Conservation (phyloP, 2,797 vertebrate species). For the Spheniscus humboldti region DNA sequence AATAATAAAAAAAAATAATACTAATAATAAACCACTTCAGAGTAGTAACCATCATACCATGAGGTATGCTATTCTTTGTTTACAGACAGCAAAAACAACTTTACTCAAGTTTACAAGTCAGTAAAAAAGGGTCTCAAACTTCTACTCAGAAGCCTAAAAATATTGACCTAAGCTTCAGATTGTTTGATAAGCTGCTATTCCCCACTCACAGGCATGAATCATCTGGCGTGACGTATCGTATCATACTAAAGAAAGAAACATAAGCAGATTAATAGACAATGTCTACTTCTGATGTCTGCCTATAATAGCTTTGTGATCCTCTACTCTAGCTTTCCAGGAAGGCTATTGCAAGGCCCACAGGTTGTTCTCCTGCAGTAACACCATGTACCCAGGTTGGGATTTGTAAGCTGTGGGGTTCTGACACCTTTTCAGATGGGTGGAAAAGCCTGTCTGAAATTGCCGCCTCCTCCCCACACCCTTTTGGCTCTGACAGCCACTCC, state of each 20-base stretch:
- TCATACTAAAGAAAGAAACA: neutral
- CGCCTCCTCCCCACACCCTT: neutral
- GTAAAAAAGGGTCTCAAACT: neutral
- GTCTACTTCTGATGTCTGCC: neutral
- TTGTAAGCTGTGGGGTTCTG: neutral
- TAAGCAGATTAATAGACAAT: neutral
- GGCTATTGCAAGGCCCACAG: neutral
- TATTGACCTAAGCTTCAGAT: neutral
- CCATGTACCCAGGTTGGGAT: neutral
- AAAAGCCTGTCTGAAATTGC: neutral
- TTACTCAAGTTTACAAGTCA: neutral
- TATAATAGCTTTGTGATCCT: neutral
- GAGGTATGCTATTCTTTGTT: neutral
- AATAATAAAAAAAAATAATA: neutral
- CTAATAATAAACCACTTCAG: neutral
- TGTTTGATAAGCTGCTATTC: neutral
- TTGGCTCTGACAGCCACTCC: neutral
- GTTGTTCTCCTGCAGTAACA: neutral
- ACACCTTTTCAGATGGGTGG: neutral
- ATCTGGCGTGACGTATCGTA: neutral
- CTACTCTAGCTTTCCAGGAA: neutral
- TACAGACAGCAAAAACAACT: neutral
- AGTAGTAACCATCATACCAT: neutral
- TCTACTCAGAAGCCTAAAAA: neutral
- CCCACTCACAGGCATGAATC: fast-evolving